Conservation (phyloP, 2,888 invertebrate genomes). For the Liopterus haemorrhoidalis region DNA sequence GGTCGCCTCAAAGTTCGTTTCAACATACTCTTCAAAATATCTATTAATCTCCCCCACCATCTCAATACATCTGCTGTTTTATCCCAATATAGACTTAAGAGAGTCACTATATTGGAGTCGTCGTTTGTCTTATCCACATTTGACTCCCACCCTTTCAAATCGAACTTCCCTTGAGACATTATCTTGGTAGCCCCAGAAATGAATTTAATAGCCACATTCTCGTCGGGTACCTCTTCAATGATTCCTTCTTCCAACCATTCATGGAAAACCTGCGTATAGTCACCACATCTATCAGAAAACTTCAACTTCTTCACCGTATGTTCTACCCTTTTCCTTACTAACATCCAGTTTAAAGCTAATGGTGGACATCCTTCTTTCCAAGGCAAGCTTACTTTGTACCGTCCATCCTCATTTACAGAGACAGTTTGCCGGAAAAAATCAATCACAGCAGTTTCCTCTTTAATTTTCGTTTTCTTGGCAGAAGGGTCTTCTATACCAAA, state of each 20-base stretch:
- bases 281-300: not conserved
- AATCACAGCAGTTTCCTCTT: not conserved
- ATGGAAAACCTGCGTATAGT: not conserved
- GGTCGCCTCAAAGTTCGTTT: too few species aligned
- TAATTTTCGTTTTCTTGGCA: slow-evolving; percentile 1
- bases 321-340: slow-evolving; percentile 14
- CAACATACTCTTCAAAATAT: too few species aligned
- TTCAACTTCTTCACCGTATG: not conserved
- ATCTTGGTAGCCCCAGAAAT: too few species aligned
- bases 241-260: not conserved
- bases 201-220: too few species aligned
- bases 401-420: slow-evolving; percentile 7
- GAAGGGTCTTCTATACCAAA: slow-evolving; percentile 8
- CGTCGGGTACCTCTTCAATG: not conserved
- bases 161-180: too few species aligned
- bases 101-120: too few species aligned
- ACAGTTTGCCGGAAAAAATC: slow-evolving; percentile 1
- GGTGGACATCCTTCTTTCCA: slow-evolving; percentile 21
- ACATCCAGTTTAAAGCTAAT: slow-evolving; percentile 13
- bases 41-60: too few species aligned
- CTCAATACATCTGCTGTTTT: too few species aligned
- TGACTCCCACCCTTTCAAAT: too few species aligned
- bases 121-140: too few species aligned
- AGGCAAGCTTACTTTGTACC: slow-evolving; percentile 22
- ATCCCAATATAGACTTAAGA: too few species aligned